Conservation (phyloP, 2,113 vertebrate species). For the Lutjanus erythropterus region DNA sequence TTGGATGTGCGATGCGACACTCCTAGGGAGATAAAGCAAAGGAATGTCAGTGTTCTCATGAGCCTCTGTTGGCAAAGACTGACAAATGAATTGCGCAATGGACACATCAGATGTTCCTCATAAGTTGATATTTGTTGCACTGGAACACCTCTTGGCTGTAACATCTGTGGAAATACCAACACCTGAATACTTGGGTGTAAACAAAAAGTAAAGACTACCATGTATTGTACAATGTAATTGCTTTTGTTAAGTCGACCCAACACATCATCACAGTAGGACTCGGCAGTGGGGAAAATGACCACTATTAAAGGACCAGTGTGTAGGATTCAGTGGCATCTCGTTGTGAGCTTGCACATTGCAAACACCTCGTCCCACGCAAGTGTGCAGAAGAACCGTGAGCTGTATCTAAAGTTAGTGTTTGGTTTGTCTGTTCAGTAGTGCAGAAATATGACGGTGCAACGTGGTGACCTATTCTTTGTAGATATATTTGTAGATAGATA, state of each 20-base stretch:
- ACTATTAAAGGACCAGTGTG: too few relatives aligned
- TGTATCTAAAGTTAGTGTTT: too few relatives aligned
- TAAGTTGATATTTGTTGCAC: not conserved
- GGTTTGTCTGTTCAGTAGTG: too few relatives aligned
- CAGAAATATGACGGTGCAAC: too few relatives aligned
- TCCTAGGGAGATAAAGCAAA: slow-evolving; percentile 85
- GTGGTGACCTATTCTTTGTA: too few relatives aligned
- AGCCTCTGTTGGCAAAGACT: not conserved
- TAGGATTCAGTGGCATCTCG: too few relatives aligned
- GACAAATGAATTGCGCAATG: not conserved
- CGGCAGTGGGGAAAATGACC: not conserved
- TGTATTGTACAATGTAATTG: not conserved
- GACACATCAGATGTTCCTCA: not conserved
- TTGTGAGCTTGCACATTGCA: too few relatives aligned
- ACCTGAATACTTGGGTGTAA: not conserved
- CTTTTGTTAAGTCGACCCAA: not conserved
- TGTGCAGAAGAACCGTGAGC: too few relatives aligned
- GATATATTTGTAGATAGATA: too few relatives aligned
- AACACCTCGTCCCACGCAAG: too few relatives aligned
- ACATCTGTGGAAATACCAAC: slow-evolving; percentile 8
- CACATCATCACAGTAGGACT: too few relatives aligned
- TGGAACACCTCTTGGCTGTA: not conserved
- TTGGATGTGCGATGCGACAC: slow-evolving; percentile 97
- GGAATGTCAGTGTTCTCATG: not conserved
- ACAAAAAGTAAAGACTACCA: not conserved